phyloP scores from a whole-genome alignment of 1,140 invertebrate species.

The Hylaeus volcanicus region DNA sequence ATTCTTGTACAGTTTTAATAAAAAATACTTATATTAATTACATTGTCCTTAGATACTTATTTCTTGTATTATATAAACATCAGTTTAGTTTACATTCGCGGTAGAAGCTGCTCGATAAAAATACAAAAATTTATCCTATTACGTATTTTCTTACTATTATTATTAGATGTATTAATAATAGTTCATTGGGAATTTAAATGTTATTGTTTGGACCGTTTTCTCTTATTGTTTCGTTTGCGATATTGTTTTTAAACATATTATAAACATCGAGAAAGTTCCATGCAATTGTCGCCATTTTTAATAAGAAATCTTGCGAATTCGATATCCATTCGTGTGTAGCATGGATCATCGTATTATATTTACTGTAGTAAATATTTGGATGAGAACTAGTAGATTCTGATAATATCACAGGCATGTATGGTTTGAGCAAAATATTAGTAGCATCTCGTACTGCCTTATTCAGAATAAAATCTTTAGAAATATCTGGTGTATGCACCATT shows the following conservation, averaged over 20 bases:
- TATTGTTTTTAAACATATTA: slow-evolving; percentile 27
- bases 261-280: slow-evolving; percentile 61
- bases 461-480: slow-evolving; percentile 49
- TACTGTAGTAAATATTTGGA: not conserved
- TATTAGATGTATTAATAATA: not conserved
- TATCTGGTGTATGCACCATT: slow-evolving; percentile 29
- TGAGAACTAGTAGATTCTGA: not conserved
- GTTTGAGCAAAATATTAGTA: slow-evolving; percentile 46
- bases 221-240: not conserved
- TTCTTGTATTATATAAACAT: not conserved
- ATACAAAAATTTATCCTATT: not conserved
- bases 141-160: not conserved
- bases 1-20: slow-evolving; percentile 45
- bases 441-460: slow-evolving; percentile 55
- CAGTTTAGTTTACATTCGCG: slow-evolving; percentile 11
- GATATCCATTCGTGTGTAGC: slow-evolving; percentile 14
- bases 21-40: slow-evolving; percentile 48
- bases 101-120: slow-evolving; percentile 11
- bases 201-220: not conserved
- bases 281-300: slow-evolving; percentile 56
- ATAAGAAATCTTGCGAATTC: slow-evolving; percentile 48
- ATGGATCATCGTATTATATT: not conserved
- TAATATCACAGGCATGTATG: slow-evolving; percentile 3
- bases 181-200: not conserved
- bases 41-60: not conserved